Evolutionary conservation across 37 sponge, comb jelly and placozoan genomes (phyloP).

Genomic region (Spongia lamella): DNA sequence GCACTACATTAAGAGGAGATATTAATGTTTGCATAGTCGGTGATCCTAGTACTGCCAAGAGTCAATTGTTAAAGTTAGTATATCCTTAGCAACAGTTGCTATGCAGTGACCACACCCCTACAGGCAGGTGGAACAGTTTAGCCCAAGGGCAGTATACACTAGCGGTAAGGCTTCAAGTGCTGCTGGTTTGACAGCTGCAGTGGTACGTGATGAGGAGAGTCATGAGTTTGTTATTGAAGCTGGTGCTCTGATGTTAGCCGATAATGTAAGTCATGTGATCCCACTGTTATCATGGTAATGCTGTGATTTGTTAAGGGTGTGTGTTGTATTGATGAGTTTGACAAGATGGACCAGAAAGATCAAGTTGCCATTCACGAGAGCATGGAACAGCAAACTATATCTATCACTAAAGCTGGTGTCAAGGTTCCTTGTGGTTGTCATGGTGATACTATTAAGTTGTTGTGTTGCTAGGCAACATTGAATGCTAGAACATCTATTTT

Average conservation of each 20-base stretch:
- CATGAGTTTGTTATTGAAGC: constrained; percentile 99
- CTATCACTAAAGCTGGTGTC: constrained; percentile 99
- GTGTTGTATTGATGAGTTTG: constrained; percentile 99
- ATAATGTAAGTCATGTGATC: constrained; percentile 76
- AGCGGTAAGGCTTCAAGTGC: constrained; percentile 96
- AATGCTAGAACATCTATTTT: constrained; percentile 97
- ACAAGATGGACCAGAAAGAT: constrained; percentile 97
- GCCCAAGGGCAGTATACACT: constrained; percentile 96
- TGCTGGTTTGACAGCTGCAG: constrained; percentile 99
- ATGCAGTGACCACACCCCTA: background rate
- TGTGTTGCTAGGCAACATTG: constrained; percentile 74
- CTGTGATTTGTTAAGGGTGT: constrained; percentile 74
- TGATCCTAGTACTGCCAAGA: constrained; percentile 98
- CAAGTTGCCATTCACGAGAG: constrained; percentile 99
- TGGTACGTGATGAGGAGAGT: constrained; percentile 95
- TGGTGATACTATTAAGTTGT: background rate
- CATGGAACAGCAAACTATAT: constrained; percentile 99
- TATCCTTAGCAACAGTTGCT: background rate
- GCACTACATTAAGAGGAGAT: constrained; percentile 95
- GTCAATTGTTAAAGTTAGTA: constrained; percentile 94
- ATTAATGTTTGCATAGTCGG: constrained; percentile 99
- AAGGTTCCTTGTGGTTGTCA: constrained; percentile 44
- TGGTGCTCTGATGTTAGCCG: constrained; percentile 98
- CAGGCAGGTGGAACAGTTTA: constrained; percentile 95
- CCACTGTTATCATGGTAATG: background rate